These are phyloP conservation scores for Vandiemenella viatica DNA, from an alignment of 2,888 invertebrate species.

Conservation along the genomic window DNA sequence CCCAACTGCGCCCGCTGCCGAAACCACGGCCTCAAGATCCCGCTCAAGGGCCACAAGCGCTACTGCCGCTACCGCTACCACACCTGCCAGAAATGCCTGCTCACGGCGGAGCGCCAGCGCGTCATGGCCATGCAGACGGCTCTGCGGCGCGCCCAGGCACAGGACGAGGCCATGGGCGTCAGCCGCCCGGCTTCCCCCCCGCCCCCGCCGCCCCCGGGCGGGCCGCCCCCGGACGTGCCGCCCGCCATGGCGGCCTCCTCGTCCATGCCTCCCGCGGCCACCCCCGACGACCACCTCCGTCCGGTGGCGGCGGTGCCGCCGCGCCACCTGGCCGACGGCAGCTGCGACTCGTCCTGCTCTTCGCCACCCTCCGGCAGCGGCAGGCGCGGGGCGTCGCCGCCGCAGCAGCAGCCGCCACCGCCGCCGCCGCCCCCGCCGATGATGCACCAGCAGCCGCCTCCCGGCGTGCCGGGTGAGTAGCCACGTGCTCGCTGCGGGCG, in stretches of 20 bases:
- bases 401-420: neutral
- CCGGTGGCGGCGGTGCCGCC: neutral
- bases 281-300: neutral
- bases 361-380: conserved; percentile 2
- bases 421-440: neutral
- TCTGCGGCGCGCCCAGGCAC: conserved; percentile 64
- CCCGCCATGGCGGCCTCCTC: conserved; percentile 1
- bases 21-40: conserved; percentile 78
- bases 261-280: neutral
- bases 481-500: no score
- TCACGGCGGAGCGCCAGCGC: conserved; percentile 73
- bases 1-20: conserved; percentile 87
- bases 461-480: no score
- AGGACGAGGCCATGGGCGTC: conserved; percentile 44
- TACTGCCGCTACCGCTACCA: conserved; percentile 78
- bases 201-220: neutral
- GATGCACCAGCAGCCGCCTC: neutral
- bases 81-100: conserved; percentile 69
- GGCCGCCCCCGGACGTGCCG: neutral
- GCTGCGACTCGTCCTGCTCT: conserved; percentile 7
- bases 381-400: neutral
- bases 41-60: conserved; percentile 81
- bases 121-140: conserved; percentile 86
- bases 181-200: neutral
- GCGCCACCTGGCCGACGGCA: conserved; percentile 3